phyloP scores from a whole-genome alignment of 1,140 invertebrate species.

The Probaryconus sp. region DNA sequence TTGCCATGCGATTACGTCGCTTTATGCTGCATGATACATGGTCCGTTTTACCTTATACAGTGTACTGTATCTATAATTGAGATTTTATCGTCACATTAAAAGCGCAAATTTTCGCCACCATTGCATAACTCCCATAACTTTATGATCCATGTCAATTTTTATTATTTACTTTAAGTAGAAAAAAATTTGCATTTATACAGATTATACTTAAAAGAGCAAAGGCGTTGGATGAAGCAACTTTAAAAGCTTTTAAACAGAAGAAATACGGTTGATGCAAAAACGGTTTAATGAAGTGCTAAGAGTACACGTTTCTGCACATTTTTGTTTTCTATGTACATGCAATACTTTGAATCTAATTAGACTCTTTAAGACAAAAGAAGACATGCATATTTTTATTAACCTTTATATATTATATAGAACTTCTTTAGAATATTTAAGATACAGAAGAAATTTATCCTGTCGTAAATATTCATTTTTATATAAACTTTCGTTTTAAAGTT shows the following conservation, averaged over 20 bases:
- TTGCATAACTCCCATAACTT: slow-evolving; percentile 18
- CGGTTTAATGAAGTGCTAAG: too few relatives aligned
- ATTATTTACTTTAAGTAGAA: slow-evolving; percentile 12
- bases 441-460: too few relatives aligned
- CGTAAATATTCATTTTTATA: too few relatives aligned
- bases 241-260: not conserved
- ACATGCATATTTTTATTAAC: too few relatives aligned
- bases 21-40: slow-evolving; percentile 58
- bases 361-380: too few relatives aligned
- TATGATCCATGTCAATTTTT: slow-evolving; percentile 19
- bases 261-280: too few relatives aligned
- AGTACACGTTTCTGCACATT: too few relatives aligned
- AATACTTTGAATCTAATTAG: too few relatives aligned
- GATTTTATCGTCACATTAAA: slow-evolving; percentile 69
- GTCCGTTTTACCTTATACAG: slow-evolving; percentile 25
- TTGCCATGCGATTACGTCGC: slow-evolving; percentile 67
- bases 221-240: slow-evolving; percentile 18
- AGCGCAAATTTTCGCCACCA: slow-evolving; percentile 41
- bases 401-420: too few relatives aligned
- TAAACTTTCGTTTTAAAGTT: too few relatives aligned
- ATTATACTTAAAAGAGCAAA: not conserved
- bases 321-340: too few relatives aligned
- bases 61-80: slow-evolving; percentile 67
- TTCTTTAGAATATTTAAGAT: too few relatives aligned
- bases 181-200: not conserved